A percentile compares a stretch with the other conserved stretches of the same genome.
Conservation (phyloP, 2,888 invertebrate genomes). For the Apamea crenata region DNA sequence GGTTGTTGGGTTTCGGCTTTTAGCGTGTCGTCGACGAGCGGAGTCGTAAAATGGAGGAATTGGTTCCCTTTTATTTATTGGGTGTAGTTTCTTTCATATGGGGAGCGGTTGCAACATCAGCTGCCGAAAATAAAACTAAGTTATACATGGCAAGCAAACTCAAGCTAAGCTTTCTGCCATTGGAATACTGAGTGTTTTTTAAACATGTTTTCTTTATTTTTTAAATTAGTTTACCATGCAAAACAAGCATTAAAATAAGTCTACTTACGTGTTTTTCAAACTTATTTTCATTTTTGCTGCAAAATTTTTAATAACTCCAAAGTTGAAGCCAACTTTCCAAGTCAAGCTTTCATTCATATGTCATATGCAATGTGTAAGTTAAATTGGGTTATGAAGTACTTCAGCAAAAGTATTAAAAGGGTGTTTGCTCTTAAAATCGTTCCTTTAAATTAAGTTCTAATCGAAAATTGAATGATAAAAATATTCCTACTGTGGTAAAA, state of each 20-base stretch:
- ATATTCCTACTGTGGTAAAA: neutral
- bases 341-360: constrained; percentile 47
- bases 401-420: constrained; percentile 23
- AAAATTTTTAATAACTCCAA: constrained; percentile 43
- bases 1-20: constrained; percentile 64
- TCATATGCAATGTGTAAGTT: constrained; percentile 57
- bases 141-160: neutral
- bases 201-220: neutral
- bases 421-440: constrained; percentile 11
- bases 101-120: neutral
- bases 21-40: constrained; percentile 47
- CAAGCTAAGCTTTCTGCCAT: neutral
- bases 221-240: neutral
- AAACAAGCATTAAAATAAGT: neutral
- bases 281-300: constrained; percentile 7
- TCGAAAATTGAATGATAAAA: neutral
- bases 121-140: neutral
- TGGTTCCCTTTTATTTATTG: constrained; percentile 41
- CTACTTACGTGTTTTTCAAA: neutral
- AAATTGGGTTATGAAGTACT: constrained; percentile 49
- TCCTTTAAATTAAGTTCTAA: constrained; percentile 11
- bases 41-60: constrained; percentile 55
- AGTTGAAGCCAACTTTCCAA: constrained; percentile 41
- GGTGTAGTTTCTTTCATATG: constrained; percentile 37
- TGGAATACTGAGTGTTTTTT: no score